Conservation (phyloP, 2,797 vertebrate species). For the Acipenser oxyrinchus region DNA sequence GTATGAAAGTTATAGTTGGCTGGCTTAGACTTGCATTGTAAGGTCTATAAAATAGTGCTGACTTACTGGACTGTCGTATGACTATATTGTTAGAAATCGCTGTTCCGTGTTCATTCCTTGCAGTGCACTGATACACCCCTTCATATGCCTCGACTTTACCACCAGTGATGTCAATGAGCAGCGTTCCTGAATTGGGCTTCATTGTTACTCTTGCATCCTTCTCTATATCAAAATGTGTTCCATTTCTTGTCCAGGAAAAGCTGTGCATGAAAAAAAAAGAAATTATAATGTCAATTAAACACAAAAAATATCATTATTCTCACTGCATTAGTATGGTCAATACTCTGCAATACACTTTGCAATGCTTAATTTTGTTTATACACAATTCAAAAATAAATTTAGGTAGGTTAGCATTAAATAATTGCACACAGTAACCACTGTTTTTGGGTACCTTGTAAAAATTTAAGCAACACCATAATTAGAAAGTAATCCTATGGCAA, state of each 20-base stretch:
- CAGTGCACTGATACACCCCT: constrained; percentile 87
- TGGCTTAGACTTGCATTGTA: neutral
- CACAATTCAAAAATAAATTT: too few relatives aligned
- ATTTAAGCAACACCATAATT: too few relatives aligned
- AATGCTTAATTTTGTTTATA: too few relatives aligned
- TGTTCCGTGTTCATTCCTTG: constrained; percentile 82
- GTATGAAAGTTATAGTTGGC: too few relatives aligned
- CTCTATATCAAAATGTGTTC: constrained; percentile 87
- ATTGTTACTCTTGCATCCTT: constrained; percentile 74
- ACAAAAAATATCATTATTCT: too few relatives aligned
- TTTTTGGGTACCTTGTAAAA: too few relatives aligned
- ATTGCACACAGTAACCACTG: too few relatives aligned
- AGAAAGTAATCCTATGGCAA: too few relatives aligned
- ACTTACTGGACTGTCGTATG: constrained; percentile 84
- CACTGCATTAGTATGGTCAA: too few relatives aligned
- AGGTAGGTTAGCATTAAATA: too few relatives aligned
- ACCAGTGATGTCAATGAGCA: constrained; percentile 81
- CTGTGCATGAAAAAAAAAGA: constrained; percentile 41
- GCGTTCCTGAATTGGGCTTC: constrained; percentile 78
- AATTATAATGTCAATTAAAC: too few relatives aligned
- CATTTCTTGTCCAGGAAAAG: constrained; percentile 92
- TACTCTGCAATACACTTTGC: too few relatives aligned
- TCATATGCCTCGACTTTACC: constrained; percentile 81
- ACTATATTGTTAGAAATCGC: constrained; percentile 87
- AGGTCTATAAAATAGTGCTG: constrained; percentile 18